Conservation (phyloP, 2,888 invertebrate species). For the Portevinia maculata region DNA sequence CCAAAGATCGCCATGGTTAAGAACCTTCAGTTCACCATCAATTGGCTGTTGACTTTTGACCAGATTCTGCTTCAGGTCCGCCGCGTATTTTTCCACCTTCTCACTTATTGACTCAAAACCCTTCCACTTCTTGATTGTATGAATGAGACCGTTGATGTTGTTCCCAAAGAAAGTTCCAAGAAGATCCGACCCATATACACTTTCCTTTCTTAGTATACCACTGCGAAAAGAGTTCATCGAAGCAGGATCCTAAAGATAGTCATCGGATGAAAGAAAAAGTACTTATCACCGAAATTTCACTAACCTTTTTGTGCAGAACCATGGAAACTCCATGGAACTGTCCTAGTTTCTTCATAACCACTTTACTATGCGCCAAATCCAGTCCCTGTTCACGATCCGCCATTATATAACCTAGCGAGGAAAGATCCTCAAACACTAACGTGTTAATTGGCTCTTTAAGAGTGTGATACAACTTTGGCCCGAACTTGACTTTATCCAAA, state of each 20-base stretch:
- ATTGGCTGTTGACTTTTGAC: slow-evolving; percentile 76
- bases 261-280: not conserved
- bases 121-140: slow-evolving; percentile 81
- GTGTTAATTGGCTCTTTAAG: slow-evolving; percentile 58
- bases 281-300: not conserved
- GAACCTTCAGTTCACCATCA: slow-evolving; percentile 79
- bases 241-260: slow-evolving; percentile 74
- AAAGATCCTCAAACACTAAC: slow-evolving; percentile 80
- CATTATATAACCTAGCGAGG: slow-evolving; percentile 83
- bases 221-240: slow-evolving; percentile 75
- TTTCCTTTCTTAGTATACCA: slow-evolving; percentile 76
- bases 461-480: slow-evolving; percentile 68
- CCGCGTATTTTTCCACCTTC: slow-evolving; percentile 78
- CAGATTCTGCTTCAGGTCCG: slow-evolving; percentile 75
- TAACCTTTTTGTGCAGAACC: slow-evolving; percentile 83
- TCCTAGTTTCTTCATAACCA: slow-evolving; percentile 84
- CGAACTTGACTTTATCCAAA: slow-evolving; percentile 74
- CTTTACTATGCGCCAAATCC: slow-evolving; percentile 82
- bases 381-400: slow-evolving; percentile 84
- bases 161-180: not conserved
- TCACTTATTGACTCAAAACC: slow-evolving; percentile 82
- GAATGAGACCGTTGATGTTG: slow-evolving; percentile 70
- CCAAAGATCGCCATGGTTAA: slow-evolving; percentile 84
- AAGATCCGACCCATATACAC: not conserved
- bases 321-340: slow-evolving; percentile 85